Evolutionary conservation across 2,888 invertebrate genomes (phyloP).

Genomic region (Microchrysa polita): DNA sequence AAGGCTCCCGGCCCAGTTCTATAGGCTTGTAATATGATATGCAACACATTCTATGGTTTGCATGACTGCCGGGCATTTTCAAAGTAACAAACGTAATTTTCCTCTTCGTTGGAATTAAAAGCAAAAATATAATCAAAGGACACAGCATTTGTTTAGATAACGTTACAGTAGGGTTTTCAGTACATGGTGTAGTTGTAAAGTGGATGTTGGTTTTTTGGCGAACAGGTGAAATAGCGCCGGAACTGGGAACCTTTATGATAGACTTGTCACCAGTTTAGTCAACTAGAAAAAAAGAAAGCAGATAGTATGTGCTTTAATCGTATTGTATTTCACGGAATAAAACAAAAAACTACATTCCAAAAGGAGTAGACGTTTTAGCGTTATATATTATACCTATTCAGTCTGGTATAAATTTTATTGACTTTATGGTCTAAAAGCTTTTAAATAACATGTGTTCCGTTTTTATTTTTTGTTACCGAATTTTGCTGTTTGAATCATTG

Average conservation of each 20-base stretch:
- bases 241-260: neutral
- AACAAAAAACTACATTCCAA: too few species aligned
- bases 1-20: neutral
- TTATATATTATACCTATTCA: too few species aligned
- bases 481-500: too few species aligned
- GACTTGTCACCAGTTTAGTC: slow-evolving; percentile 11
- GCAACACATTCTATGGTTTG: neutral
- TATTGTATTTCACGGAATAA: too few species aligned
- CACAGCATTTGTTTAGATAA: slow-evolving; percentile 17
- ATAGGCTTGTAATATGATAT: slow-evolving; percentile 16
- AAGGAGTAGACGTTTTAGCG: too few species aligned
- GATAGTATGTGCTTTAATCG: too few species aligned
- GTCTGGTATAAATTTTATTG: too few species aligned
- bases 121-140: slow-evolving; percentile 38
- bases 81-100: slow-evolving; percentile 34
- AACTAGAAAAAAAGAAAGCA: neutral
- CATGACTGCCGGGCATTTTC: neutral
- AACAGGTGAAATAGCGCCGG: neutral
- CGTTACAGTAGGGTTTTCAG: slow-evolving; percentile 12
- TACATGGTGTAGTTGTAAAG: slow-evolving; percentile 17
- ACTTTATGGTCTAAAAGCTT: too few species aligned
- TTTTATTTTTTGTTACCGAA: too few species aligned
- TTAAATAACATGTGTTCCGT: too few species aligned
- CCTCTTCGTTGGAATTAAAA: slow-evolving; percentile 37
- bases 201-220: neutral